These are phyloP conservation scores for Xanthostigma xanthostigma DNA, from an alignment of 2,888 invertebrate genomes.

Conservation along the genomic window DNA sequence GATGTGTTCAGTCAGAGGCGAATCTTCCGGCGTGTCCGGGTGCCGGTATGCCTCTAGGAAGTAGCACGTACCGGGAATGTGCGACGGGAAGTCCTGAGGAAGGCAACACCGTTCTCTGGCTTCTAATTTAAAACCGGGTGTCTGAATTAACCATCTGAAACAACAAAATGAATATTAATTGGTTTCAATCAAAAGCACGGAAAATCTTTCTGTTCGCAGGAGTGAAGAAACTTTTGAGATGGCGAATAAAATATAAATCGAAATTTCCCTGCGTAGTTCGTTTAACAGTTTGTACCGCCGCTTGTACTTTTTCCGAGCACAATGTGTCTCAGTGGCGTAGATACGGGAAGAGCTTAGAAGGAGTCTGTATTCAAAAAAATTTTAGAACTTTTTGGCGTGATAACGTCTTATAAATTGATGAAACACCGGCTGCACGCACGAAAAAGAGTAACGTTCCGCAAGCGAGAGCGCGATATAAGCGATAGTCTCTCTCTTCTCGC, in stretches of 20 bases:
- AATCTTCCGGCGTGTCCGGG: constrained; percentile 42
- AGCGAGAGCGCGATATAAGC: too few species aligned
- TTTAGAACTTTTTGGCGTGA: too few species aligned
- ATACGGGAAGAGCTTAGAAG: too few species aligned
- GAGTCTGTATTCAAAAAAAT: too few species aligned
- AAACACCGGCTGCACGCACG: too few species aligned
- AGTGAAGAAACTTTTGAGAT: neutral
- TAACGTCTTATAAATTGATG: too few species aligned
- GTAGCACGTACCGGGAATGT: constrained; percentile 69
- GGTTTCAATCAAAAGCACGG: constrained; percentile 2
- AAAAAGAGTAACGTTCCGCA: too few species aligned
- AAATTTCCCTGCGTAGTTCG: neutral
- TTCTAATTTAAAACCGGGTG: constrained; percentile 63
- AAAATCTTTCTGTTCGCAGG: constrained; percentile 10
- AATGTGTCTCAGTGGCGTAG: too few species aligned
- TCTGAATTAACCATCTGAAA: constrained; percentile 57
- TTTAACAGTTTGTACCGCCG: too few species aligned
- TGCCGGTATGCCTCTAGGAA: constrained; percentile 70
- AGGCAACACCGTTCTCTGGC: constrained; percentile 60
- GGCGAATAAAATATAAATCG: neutral
- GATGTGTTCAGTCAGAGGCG: constrained; percentile 51
- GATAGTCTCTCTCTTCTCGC: too few species aligned
- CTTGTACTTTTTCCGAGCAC: too few species aligned
- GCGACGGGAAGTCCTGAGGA: constrained; percentile 70
- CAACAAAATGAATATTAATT: constrained; percentile 3